Evolutionary conservation across 2,797 vertebrate genomes (phyloP), one percentile per base, ranked within the genome.

Genomic region (Xyrichtys novacula): DNA sequence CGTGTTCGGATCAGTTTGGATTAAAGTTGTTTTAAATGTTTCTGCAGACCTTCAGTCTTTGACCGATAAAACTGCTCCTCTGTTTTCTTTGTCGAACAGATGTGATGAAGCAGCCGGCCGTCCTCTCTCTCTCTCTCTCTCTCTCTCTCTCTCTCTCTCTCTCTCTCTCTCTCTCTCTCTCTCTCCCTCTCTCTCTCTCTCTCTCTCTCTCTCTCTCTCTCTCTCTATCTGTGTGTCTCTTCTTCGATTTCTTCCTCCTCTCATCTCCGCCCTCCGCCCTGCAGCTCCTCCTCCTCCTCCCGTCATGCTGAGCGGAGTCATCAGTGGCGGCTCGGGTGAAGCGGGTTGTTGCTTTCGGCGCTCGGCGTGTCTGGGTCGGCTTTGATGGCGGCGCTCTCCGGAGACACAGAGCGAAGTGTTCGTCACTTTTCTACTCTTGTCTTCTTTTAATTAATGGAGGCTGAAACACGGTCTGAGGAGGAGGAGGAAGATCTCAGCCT

Each of bases 391-490:
- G 10, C 20, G 22, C 50, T 72, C 80, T 77, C 75, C 39, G 9
- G 49, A 76, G 69, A 80, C 7, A 2, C 48, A 59, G 75, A 26
- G 48, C 25, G 53, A 46, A 69, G 29, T 34, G 39, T 78, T 60
- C 42, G 43, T 56, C 65, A 52, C 65, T 74, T 76, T 76, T 70
- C 71, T 42, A 31, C 65, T 69, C 67, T 60, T 65, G 63, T 71
- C 71, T 79, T 60, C 68, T 78, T 81, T 80, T 80, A 83, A 85
- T 86, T 69, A 67, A 83, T 80, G 63, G 80, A 67, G 64, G 49
- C 66, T 72, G 71, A 55, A 64, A 75, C 52, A 75, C 61, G 52
- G 29, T 44, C 6, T 0, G 36, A 55, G 47, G 28, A 39, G 29
- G 32, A 28, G 65, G 44, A 46, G 44, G 38, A 22, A 54, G 34